Percentiles rank a stretch among this genome's conserved stretches.
These are phyloP conservation scores for Epiblema foenella DNA, from an alignment of 2,888 invertebrate genomes.

Conservation along the genomic window DNA sequence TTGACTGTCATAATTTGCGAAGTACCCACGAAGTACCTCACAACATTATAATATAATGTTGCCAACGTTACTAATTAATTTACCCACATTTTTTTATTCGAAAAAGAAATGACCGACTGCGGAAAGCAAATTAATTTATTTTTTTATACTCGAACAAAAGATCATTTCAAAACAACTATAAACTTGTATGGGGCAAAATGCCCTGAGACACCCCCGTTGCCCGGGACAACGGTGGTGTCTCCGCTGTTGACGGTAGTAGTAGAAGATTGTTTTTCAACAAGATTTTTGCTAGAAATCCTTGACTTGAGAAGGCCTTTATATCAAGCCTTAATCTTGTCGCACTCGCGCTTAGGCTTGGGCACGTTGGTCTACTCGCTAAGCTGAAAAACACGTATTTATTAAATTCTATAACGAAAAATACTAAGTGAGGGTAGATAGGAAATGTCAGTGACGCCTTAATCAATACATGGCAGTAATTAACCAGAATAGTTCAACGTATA, in stretches of 20 bases:
- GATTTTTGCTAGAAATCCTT: constrained; percentile 66
- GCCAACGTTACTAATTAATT: background rate
- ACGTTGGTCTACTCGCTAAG: constrained; percentile 14
- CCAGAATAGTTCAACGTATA: no score
- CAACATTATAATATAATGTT: no score
- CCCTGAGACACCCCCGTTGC: no score
- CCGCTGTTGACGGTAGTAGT: constrained; percentile 46
- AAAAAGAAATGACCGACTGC: background rate
- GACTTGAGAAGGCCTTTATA: constrained; percentile 49
- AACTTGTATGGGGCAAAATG: constrained; percentile 49
- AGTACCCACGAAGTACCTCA: no score
- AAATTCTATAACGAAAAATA: background rate
- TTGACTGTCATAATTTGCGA: background rate
- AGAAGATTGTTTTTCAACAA: constrained; percentile 59
- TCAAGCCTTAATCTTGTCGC: constrained; percentile 33
- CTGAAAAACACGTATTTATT: constrained; percentile 28
- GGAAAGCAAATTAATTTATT: constrained; percentile 26
- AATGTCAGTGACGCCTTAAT: background rate
- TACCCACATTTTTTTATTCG: background rate
- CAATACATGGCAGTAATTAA: no score
- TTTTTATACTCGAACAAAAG: constrained; percentile 13
- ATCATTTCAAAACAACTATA: constrained; percentile 31
- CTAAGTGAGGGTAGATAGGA: background rate
- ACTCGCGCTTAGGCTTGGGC: constrained; percentile 34
- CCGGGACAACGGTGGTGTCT: constrained; percentile 42